Evolutionary conservation across 2,888 invertebrate species (phyloP).

Genomic region (Melolontha melolontha): DNA sequence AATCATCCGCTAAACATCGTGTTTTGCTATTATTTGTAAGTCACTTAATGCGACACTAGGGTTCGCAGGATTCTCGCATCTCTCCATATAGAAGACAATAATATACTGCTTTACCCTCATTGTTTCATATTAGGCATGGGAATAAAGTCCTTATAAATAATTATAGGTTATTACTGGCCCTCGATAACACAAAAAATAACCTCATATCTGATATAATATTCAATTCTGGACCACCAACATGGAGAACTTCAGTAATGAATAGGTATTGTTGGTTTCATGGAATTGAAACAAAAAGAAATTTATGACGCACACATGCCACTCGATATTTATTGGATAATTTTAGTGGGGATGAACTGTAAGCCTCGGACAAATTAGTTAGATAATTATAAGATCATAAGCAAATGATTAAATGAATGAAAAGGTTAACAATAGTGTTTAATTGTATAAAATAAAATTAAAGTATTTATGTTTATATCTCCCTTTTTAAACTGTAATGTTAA

Average conservation of each 20-base stretch:
- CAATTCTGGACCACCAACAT: slow-evolving; percentile 62
- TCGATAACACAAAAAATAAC: slow-evolving; percentile 38
- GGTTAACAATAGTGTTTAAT: too few relatives aligned
- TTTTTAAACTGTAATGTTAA: too few relatives aligned
- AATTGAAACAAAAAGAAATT: slow-evolving; percentile 31
- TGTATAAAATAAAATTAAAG: too few relatives aligned
- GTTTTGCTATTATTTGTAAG: slow-evolving; percentile 1
- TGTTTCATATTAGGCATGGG: slow-evolving; percentile 63
- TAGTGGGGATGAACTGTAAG: too few relatives aligned
- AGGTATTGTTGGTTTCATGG: slow-evolving; percentile 43
- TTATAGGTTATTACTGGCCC: slow-evolving; percentile 59
- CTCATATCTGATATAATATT: slow-evolving; percentile 61
- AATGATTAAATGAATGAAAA: too few relatives aligned
- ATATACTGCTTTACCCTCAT: slow-evolving; percentile 55
- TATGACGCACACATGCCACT: not conserved
- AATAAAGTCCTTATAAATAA: slow-evolving; percentile 59
- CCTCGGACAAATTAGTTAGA: too few relatives aligned
- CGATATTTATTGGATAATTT: too few relatives aligned
- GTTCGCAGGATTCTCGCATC: slow-evolving; percentile 17
- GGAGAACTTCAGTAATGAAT: slow-evolving; percentile 46
- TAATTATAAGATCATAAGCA: too few relatives aligned
- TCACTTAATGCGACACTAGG: not conserved
- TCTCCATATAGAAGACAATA: slow-evolving; percentile 42
- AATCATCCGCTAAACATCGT: too few relatives aligned
- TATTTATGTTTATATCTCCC: too few relatives aligned